Conservation (phyloP, 2,797 vertebrate genomes). For the Ctenopoma kingsleyae region DNA sequence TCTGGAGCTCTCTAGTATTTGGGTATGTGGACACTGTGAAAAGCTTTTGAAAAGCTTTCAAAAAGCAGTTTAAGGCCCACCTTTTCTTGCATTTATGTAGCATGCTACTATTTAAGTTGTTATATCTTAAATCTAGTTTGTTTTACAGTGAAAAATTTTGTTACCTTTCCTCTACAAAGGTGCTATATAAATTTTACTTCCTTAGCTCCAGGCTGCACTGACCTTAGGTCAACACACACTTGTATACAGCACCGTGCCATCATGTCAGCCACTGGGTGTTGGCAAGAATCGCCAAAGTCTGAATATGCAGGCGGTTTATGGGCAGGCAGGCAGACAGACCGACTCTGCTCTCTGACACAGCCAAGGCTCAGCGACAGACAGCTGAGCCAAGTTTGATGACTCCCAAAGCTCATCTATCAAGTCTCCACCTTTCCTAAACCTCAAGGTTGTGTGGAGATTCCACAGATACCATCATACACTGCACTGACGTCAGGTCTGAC, state of each 20-base stretch:
- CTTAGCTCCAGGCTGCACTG: conserved; percentile 38
- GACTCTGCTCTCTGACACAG: conserved; percentile 66
- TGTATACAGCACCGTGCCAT: conserved; percentile 46
- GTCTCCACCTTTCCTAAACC: conserved; percentile 67
- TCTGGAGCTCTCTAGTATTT: too few relatives aligned
- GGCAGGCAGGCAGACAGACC: conserved; percentile 48
- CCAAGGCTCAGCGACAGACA: conserved; percentile 52
- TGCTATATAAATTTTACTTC: neutral
- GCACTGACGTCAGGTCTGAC: conserved; percentile 60
- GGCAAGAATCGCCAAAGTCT: conserved; percentile 61
- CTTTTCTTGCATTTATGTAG: too few relatives aligned
- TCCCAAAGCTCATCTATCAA: conserved; percentile 76
- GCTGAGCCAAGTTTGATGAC: conserved; percentile 63
- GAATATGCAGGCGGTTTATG: conserved; percentile 25
- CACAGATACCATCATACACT: conserved; percentile 56
- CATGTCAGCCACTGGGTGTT: conserved; percentile 44
- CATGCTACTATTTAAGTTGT: too few relatives aligned
- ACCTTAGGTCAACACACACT: conserved; percentile 49
- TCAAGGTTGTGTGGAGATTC: conserved; percentile 68
- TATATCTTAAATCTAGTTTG: too few relatives aligned
- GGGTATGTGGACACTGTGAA: too few relatives aligned
- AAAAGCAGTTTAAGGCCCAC: too few relatives aligned
- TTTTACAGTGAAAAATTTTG: neutral
- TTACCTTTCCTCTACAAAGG: neutral
- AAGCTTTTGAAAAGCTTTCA: too few relatives aligned